phyloP scores from a whole-genome alignment of 2,113 vertebrate species.

The Centrocercus urophasianus region DNA sequence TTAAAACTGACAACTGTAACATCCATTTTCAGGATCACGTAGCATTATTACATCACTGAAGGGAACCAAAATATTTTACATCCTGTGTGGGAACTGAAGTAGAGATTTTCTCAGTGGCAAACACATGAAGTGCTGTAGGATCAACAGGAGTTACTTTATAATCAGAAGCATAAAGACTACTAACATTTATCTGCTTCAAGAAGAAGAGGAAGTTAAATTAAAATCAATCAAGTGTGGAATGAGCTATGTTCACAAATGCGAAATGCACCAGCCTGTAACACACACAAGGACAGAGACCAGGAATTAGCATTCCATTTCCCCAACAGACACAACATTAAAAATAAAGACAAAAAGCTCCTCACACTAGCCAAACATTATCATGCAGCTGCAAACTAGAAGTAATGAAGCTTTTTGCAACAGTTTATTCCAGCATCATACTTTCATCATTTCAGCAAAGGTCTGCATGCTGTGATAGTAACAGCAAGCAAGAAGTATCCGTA shows the following conservation, averaged over 20 bases:
- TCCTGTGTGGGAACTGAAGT: fast-evolving
- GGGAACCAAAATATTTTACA: background rate
- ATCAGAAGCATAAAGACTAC: background rate
- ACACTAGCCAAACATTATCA: background rate
- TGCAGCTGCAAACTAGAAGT: background rate
- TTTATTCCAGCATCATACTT: background rate
- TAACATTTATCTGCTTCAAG: background rate
- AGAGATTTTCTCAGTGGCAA: background rate
- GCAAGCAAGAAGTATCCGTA: background rate
- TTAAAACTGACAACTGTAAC: background rate
- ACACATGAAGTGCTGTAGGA: background rate
- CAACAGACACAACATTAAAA: background rate
- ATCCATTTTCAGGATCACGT: background rate
- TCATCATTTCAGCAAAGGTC: fast-evolving
- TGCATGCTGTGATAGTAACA: background rate
- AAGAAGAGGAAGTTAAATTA: background rate
- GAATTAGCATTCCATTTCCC: background rate
- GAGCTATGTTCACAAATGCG: background rate
- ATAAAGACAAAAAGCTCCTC: background rate
- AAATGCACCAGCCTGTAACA: background rate
- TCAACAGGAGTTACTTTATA: background rate
- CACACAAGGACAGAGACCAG: background rate
- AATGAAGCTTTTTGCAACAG: background rate
- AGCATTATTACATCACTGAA: background rate
- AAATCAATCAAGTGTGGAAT: background rate